A percentile compares a stretch with the other conserved stretches of the same genome.
These are phyloP conservation scores for Dysidea cf. avara DNA, from an alignment of 37 sponge, comb jelly and placozoan species.

Conservation along the genomic window DNA sequence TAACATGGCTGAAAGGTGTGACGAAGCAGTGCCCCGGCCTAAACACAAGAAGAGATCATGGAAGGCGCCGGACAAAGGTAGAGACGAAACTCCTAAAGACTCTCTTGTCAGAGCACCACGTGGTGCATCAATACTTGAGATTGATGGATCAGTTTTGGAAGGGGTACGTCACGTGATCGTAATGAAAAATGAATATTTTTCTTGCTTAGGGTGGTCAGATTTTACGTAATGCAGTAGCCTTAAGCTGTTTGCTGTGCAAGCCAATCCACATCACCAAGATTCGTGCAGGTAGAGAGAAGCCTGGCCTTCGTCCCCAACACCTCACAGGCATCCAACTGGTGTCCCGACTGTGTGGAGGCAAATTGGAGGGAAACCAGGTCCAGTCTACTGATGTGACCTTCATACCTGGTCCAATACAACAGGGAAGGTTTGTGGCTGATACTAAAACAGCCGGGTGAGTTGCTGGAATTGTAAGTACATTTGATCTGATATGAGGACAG, in stretches of 20 bases:
- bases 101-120: no score
- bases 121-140: conserved; percentile 29
- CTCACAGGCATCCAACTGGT: conserved; percentile 77
- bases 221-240: conserved; percentile 74
- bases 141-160: conserved; percentile 88
- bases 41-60: no score
- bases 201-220: conserved; percentile 88
- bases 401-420: conserved; percentile 35
- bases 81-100: no score
- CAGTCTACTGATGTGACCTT: conserved; percentile 66
- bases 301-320: conserved; percentile 94
- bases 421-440: conserved; percentile 70
- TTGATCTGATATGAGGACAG: not conserved
- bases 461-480: no score
- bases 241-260: conserved; percentile 67
- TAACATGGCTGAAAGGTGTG: no score
- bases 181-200: not conserved
- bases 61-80: no score
- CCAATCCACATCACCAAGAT: conserved; percentile 73
- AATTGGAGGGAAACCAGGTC: conserved; percentile 46
- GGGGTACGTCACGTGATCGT: conserved; percentile 56
- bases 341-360: conserved; percentile 59
- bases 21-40: no score
- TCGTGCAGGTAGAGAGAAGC: conserved; percentile 79
- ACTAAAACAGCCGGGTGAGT: conserved; percentile 85